Base-by-base conservation (phyloP, 2,797 vertebrate genomes). In the Masticophis lateralis region DNA sequence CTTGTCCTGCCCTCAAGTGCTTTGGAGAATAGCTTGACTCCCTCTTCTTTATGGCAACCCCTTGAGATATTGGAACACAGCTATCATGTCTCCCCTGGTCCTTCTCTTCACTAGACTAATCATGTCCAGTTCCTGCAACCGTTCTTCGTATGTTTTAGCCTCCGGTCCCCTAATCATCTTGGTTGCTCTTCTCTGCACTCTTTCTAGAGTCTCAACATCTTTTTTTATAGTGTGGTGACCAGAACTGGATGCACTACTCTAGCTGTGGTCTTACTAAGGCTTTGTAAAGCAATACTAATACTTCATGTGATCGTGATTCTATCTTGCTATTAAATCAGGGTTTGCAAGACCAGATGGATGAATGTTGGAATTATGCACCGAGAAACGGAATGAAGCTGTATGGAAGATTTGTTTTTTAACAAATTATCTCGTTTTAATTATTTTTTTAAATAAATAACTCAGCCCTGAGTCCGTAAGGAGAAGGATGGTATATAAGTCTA, bases 31-130 rank as follows among this genome's bases (percentile, higher is more conserved):
- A 86, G 5, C 2, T 47, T 43, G 47, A 51, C 18, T 0, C 25
- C 47, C 10, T 27, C 0, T 0, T 51, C 0, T 43, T 51, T 51
- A 4, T 5, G 4, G 20, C 0, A 2, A 4, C 20, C 43, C 11
- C 83, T 3, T 9, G 11, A 87, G 1, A 53, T 28, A 16, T 28
- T 87, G 1, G 25, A 14, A n/a, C 0, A 14, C 4, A 14, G 63
- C 13, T 66, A 14, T 66, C 63, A 6, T n/a, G 63, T 66, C 13
- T 2, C 28, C 28, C 12, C 63, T n/a, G 0, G 12, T 66, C 25
- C 60, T 61, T 14, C 25, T 28, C 3, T 28, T 28, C 25, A 1
- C 4, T n/a, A 16, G 2, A 14, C 4, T n/a, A 66, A 13, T 4
- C 63, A 14, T 6, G 0, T 5, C 13, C 63, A n/a, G 1, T 66